Percentiles rank a stretch among this genome's conserved stretches.
These are phyloP conservation scores for Acrocephalus kingi DNA, from an alignment of 2,113 vertebrate genomes.

Conservation along the genomic window DNA sequence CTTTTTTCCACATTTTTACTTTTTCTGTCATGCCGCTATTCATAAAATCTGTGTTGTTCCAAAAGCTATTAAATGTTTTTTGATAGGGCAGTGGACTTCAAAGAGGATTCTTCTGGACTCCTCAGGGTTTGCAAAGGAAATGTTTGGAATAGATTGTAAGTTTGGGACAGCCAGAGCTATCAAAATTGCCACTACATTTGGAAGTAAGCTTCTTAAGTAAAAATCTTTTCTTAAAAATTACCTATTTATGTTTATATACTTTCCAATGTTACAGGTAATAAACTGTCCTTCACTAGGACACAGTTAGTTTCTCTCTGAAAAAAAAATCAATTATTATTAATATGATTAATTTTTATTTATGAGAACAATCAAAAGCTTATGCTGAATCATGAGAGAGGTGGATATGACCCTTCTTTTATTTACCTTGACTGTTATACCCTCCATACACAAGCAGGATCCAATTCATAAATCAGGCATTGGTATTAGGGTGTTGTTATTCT, in stretches of 20 bases:
- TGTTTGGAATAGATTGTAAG: not conserved
- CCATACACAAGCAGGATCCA: accelerated
- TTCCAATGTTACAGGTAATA: not conserved
- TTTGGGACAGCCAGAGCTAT: not conserved
- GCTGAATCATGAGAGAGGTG: not conserved
- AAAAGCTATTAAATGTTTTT: not conserved
- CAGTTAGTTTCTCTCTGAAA: not conserved
- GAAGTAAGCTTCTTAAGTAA: not conserved
- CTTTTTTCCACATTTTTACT: accelerated
- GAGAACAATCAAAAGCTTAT: not conserved
- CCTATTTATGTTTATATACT: not conserved
- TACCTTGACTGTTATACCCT: not conserved
- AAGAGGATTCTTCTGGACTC: not conserved
- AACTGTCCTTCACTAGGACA: not conserved
- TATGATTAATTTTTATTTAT: not conserved
- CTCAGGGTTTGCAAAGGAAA: not conserved
- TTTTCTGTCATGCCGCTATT: not conserved
- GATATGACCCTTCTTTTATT: not conserved
- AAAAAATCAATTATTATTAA: not conserved
- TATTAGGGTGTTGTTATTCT: not conserved
- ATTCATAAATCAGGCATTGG: not conserved
- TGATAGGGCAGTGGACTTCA: not conserved
- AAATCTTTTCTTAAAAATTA: not conserved
- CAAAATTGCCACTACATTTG: not conserved
- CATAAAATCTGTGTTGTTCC: not conserved